phyloP scores from a whole-genome alignment of 2,113 vertebrate species.

The Carlito syrichta region DNA sequence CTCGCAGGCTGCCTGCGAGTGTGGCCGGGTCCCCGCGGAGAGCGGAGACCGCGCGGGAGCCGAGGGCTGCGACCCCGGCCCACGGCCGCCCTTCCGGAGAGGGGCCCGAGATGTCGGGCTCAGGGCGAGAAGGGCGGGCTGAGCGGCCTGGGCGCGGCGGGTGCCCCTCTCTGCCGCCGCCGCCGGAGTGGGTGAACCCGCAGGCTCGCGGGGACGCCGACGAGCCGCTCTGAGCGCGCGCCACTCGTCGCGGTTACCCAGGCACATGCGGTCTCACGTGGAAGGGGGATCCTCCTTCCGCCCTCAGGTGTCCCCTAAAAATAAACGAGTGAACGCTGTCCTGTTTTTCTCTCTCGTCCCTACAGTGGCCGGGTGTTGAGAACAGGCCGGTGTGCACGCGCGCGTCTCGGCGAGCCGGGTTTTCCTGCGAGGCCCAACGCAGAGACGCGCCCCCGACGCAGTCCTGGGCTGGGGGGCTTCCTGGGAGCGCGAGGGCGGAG shows the following conservation, averaged over 20 bases:
- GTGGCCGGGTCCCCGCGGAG: neutral
- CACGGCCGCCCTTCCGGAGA: fast-evolving
- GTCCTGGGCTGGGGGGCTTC: fast-evolving
- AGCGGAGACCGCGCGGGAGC: neutral
- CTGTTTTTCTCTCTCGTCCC: neutral
- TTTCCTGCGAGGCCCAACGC: neutral
- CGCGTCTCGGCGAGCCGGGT: neutral
- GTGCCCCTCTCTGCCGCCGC: too few relatives aligned
- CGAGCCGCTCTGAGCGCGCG: fast-evolving
- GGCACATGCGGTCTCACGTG: neutral
- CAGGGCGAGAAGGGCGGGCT: fast-evolving
- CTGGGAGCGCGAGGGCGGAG: fast-evolving
- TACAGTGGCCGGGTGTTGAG: neutral
- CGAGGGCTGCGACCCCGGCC: neutral
- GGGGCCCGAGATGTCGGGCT: neutral
- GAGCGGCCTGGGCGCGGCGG: too few relatives aligned
- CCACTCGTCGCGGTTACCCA: fast-evolving
- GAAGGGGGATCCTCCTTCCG: fast-evolving
- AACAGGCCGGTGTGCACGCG: neutral
- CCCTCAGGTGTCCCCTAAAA: neutral
- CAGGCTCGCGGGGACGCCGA: fast-evolving
- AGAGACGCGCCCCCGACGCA: neutral
- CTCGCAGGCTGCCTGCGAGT: neutral
- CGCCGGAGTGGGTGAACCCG: neutral
- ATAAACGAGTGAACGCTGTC: fast-evolving